Evolutionary conservation across 1,140 invertebrate genomes (phyloP), one percentile per base, ranked within the genome.

Genomic region (Ostrea denselamellosa): DNA sequence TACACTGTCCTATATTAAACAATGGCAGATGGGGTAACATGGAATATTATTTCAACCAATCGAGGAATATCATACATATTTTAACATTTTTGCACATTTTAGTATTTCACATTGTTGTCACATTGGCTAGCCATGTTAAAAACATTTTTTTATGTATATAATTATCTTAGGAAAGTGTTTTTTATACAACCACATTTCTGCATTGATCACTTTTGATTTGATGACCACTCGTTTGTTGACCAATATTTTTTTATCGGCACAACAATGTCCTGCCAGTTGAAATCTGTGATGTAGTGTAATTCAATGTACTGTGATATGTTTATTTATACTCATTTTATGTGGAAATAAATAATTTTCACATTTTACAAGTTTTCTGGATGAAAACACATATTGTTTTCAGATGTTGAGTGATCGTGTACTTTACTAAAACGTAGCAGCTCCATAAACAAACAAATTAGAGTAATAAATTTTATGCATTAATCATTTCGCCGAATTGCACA

Each of bases 261-360:
- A 12, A 62, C 56, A 19, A 62, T 62, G 56, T 62, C 56, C 56
- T 62, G 56, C 56, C 56, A 62, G 56, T 17, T 62, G 56, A 62
- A 19, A 62, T 62, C 56, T 62, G 56, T 62, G 56, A 62, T 62
- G 56, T 62, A 62, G 17, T 62, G 56, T 19, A 62, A 62, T 62
- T 62, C 19, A 0, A 62, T 62, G 14, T 62, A 62, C 56, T 62
- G 56, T 77, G 68, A 77, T 77, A 77, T 77, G 28, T 77, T 77
- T 77, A 77, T 77, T 77, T 77, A 77, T 28, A 71, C 25, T 77
- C 68, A 77, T 25, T 77, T 77, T 77, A 22, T 28, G 68, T 77
- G 68, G 28, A 77, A 77, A 19, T 28, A 77, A 77, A 77, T 77
- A 28, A 77, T 77, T 77, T 77, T 28, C 68, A 77, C 14, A 34